Base-by-base conservation (phyloP, 1,140 invertebrate genomes). In the Drusus annulatus region DNA sequence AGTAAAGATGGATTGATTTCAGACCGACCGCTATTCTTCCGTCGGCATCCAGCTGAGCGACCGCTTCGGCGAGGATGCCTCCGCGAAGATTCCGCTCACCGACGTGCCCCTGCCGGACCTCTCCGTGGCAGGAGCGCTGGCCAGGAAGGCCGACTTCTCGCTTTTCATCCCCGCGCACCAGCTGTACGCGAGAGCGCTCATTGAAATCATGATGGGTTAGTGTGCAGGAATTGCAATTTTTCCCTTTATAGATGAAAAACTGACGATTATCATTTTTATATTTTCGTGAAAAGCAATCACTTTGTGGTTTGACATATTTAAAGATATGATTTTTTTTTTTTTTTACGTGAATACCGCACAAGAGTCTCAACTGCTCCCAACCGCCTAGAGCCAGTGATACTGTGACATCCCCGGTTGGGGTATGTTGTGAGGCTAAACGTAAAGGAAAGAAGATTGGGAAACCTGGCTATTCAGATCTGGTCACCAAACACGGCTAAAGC, bases 111-210 rank as follows among this genome's bases (percentile, higher is more conserved):
- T 85, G 2, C 91, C 90, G 0, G 80, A 89, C 54, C 85, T 92
- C 36, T 74, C 78, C 0, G 80, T 86, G 13, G 87, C 90, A 0
- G 82, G 82, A 31, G 68, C 87, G 51, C 82, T 92, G 15, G 86
- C 87, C 1, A 80, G 83, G 15, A 86, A 89, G 76, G 85, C 87
- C 0, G 86, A 91, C 50, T 93, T 93, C 84, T 93, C 92, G 0
- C 85, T 92, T 8, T 93, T 93, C 81, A 88, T 92, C 71, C 89
- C 90, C 0, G 84, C 82, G 3, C 93, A 93, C 82, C 86, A 89
- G 69, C 85, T 88, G 8, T 90, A 92, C 85, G 92, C 92, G 15
- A 87, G 86, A 0, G 85, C 91, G 79, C 86, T 93, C 77, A 90
- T 93, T 36, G 86, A 90, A 13, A 85, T 89, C 1, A 89, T 92